These are phyloP conservation scores for Magallana nippona DNA, from an alignment of 2,888 invertebrate species.

Conservation along the genomic window DNA sequence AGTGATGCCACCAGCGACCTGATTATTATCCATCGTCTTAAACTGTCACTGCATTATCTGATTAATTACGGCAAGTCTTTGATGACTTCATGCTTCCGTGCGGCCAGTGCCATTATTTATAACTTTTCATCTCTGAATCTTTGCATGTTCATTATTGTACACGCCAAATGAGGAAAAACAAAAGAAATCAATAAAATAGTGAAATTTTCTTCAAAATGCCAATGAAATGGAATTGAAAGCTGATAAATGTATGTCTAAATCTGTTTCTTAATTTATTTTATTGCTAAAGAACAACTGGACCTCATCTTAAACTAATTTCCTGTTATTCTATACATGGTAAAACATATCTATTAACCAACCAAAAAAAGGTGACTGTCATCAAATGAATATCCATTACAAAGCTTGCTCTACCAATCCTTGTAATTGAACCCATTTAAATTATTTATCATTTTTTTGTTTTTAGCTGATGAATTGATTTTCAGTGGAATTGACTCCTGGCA, in stretches of 20 bases:
- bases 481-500: background rate
- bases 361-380: too few species aligned
- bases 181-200: slow-evolving; percentile 37
- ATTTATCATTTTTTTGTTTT: slow-evolving; percentile 9
- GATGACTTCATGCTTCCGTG: slow-evolving; percentile 16
- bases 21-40: slow-evolving; percentile 26
- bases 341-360: too few species aligned
- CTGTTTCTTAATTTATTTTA: background rate
- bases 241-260: too few species aligned
- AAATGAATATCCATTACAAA: background rate
- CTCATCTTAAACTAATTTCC: too few species aligned
- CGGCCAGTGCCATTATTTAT: slow-evolving; percentile 12
- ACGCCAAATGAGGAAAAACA: background rate
- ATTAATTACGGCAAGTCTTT: slow-evolving; percentile 19
- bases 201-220: background rate
- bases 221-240: background rate
- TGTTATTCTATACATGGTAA: too few species aligned
- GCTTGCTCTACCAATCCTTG: slow-evolving; percentile 19
- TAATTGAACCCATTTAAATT: background rate
- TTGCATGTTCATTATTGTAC: slow-evolving; percentile 24
- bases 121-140: slow-evolving; percentile 6
- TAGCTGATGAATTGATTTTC: background rate
- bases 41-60: slow-evolving; percentile 35
- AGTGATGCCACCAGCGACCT: slow-evolving; percentile 7
- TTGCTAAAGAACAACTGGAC: background rate